phyloP scores from a whole-genome alignment of 2,797 vertebrate genomes.

The Morelia viridis region DNA sequence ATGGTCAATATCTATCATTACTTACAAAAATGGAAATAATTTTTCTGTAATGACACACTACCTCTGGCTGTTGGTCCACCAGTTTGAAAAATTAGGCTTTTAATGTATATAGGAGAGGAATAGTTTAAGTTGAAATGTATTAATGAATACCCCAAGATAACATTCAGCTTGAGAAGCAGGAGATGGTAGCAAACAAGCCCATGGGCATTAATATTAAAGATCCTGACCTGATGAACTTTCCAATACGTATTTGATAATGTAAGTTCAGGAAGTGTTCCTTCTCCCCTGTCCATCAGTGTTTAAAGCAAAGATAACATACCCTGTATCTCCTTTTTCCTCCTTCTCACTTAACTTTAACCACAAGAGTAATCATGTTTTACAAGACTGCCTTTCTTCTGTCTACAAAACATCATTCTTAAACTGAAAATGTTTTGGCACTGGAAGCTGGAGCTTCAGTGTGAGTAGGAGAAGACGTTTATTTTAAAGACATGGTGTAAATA shows the following conservation, averaged over 20 bases:
- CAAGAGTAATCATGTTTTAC: slow-evolving; percentile 54
- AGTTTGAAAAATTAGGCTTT: not conserved
- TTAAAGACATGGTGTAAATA: slow-evolving; percentile 48
- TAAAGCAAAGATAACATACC: slow-evolving; percentile 29
- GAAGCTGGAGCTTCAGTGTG: slow-evolving; percentile 40
- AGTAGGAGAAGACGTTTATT: slow-evolving; percentile 36
- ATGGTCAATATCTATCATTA: no score
- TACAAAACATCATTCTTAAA: slow-evolving; percentile 56
- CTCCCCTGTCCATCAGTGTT: not conserved
- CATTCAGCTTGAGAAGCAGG: not conserved
- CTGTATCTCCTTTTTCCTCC: slow-evolving; percentile 32
- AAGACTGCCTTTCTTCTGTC: slow-evolving; percentile 52
- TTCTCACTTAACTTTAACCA: slow-evolving; percentile 44
- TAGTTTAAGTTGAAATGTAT: slow-evolving; percentile 47
- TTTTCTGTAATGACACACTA: no score
- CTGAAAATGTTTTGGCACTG: slow-evolving; percentile 59
- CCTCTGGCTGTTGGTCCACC: no score
- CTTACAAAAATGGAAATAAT: no score
- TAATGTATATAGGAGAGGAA: slow-evolving; percentile 6
- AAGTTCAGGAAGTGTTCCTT: not conserved
- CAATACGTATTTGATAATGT: not conserved
- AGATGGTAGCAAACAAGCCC: not conserved
- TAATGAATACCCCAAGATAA: slow-evolving; percentile 30
- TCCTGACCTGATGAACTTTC: slow-evolving; percentile 27
- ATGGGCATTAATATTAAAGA: slow-evolving; percentile 22